These are phyloP conservation scores for Chloroceryle inda DNA, from an alignment of 2,797 vertebrate genomes.

Conservation along the genomic window DNA sequence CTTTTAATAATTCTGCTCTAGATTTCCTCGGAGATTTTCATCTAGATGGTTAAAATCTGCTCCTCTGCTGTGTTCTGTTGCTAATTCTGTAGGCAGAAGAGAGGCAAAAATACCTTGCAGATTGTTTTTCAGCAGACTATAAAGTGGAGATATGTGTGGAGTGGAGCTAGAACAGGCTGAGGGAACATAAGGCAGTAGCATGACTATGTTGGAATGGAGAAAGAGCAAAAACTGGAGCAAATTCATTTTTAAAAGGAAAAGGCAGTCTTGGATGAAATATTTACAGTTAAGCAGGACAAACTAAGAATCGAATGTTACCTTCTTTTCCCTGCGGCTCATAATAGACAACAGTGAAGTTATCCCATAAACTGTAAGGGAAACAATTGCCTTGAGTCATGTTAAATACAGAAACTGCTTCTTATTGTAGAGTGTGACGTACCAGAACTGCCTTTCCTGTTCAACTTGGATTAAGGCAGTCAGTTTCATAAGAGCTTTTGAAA, in stretches of 20 bases:
- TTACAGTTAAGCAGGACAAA: not conserved
- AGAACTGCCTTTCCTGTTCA: conserved; percentile 32
- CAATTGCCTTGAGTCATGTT: conserved; percentile 24
- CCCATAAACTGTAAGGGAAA: not conserved
- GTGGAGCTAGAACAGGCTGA: not conserved
- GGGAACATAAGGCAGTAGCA: not conserved
- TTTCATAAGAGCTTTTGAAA: conserved; percentile 27
- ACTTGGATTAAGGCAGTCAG: conserved; percentile 1
- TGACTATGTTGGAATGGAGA: not conserved
- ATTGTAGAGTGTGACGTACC: not conserved
- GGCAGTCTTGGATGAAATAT: not conserved
- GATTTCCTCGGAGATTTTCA: not conserved
- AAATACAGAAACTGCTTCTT: conserved; percentile 36
- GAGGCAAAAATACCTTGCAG: not conserved
- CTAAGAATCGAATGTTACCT: not conserved
- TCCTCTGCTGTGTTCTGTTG: not conserved
- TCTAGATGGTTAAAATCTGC: not conserved
- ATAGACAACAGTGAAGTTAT: not conserved
- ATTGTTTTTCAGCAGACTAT: not conserved
- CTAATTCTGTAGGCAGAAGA: not conserved
- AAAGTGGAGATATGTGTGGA: not conserved
- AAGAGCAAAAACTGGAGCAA: not conserved
- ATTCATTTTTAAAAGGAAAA: not conserved
- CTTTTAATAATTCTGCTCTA: not conserved
- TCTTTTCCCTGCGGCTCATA: not conserved